These are phyloP conservation scores for Bhutanitis thaidina DNA, from an alignment of 2,888 invertebrate species.

Conservation along the genomic window DNA sequence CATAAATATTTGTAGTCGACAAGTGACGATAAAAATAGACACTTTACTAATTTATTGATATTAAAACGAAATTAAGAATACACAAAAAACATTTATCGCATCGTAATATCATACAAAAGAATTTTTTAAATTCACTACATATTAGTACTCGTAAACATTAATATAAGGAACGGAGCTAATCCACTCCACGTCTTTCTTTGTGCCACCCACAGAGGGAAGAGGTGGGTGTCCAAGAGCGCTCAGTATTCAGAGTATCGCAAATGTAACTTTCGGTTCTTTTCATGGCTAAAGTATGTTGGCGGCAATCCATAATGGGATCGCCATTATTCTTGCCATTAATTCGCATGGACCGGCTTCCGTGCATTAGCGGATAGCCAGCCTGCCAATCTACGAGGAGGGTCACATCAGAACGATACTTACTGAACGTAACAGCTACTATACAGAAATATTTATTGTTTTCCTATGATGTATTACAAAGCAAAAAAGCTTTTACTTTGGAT, in stretches of 20 bases:
- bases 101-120: no score
- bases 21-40: no score
- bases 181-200: constrained; percentile 46
- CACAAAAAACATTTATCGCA: no score
- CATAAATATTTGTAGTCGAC: background rate
- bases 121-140: no score
- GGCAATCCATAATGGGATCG: constrained; percentile 81
- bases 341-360: constrained; percentile 77
- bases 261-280: constrained; percentile 81
- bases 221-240: constrained; percentile 60
- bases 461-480: background rate
- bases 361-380: constrained; percentile 73
- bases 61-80: no score
- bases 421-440: background rate
- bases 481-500: no score
- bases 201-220: constrained; percentile 43
- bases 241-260: constrained; percentile 80
- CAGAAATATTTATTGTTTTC: constrained; percentile 4
- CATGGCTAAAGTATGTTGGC: constrained; percentile 81
- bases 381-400: constrained; percentile 65
- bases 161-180: constrained; percentile 20
- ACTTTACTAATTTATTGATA: no score
- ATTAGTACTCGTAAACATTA: no score
- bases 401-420: constrained; percentile 33
- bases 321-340: constrained; percentile 81